Evolutionary conservation across 2,797 vertebrate species (phyloP), one percentile per base, ranked within the genome.

Genomic region (Psittacula echo): DNA sequence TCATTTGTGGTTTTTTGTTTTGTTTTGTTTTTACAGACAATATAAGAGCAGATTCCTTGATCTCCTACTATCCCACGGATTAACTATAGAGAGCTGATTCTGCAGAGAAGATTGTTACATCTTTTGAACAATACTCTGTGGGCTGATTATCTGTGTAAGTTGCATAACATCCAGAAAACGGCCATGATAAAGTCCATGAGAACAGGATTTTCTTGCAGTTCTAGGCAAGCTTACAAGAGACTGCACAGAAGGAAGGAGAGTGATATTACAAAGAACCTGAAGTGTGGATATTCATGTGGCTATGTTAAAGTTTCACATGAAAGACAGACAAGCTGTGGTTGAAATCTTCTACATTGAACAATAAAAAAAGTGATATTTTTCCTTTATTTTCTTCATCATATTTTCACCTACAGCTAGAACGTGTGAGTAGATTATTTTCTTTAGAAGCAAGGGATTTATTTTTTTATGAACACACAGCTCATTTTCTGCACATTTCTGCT

Each of bases 231-330:
- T 72, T 62, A 6, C 20, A 61, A 12, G 9, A 75, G 8, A 29
- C 29, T 37, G 21, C 50, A 58, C 16, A 42, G 58, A 70, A 90
- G 5, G 32, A 68, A 79, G 22, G 14, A 53, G 12, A 30, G 8
- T 22, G 13, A 44, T 56, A 30, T 13, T 51, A 3, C 16, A 80
- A 61, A 71, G 13, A 30, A 27, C 30, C 2, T 66, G n/a, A 88
- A 75, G 9, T 45, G 7, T 39, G 9, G 10, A 5, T 42, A 27
- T 32, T 6, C 19, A 5, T 1, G 1, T 26, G 11, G 2, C 2
- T 65, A n/a, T 78, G 21, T 58, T 58, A 61, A 48, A 71, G 7
- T 48, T 56, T 73, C 45, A 75, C 23, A 34, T 37, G 10, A 9
- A 76, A 82, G 30, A n/a, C 24, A 47, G 24, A 20, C 2, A 51